Percentiles rank a stretch among this genome's conserved stretches.
Evolutionary conservation across 2,113 vertebrate genomes (phyloP).

Genomic region (Empidonax alnorum): DNA sequence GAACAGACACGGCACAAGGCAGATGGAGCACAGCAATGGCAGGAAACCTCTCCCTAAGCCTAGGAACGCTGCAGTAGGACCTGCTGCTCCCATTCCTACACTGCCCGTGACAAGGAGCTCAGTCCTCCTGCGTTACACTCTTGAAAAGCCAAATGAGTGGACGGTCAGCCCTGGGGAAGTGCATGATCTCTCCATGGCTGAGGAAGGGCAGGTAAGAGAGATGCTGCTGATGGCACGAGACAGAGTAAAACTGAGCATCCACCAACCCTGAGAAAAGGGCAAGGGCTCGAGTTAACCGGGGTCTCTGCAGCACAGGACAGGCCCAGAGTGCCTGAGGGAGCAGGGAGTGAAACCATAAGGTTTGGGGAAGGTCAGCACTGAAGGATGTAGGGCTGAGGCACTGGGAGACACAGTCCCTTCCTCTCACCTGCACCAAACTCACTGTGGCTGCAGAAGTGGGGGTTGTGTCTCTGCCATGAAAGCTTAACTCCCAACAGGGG

Average conservation of each 20-base stretch:
- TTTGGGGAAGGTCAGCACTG: neutral
- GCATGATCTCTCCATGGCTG: accelerated
- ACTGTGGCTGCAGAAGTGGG: accelerated
- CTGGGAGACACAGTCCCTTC: neutral
- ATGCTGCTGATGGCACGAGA: neutral
- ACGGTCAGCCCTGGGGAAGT: neutral
- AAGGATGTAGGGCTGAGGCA: neutral
- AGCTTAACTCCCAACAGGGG: neutral
- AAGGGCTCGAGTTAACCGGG: accelerated
- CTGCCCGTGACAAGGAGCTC: neutral
- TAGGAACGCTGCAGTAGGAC: neutral
- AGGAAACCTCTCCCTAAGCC: neutral
- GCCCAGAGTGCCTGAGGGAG: neutral
- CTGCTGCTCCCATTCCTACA: neutral
- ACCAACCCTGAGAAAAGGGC: neutral
- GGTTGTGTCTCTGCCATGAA: neutral
- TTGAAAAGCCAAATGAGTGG: neutral
- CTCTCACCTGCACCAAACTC: neutral
- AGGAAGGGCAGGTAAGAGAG: neutral
- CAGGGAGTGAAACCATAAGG: neutral
- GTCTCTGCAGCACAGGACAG: neutral
- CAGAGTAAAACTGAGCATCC: neutral
- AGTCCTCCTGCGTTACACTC: accelerated
- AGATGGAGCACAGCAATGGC: accelerated
- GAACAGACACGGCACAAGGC: neutral